A percentile compares a stretch with the other conserved stretches of the same genome.
Evolutionary conservation across 2,113 vertebrate genomes (phyloP).

Genomic region (rabbit (Oryctolagus cuniculus)): mOryCun1.1 NC_091440.1:95710001-95710500

Average conservation of each 20-base stretch:
- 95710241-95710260: neutral
- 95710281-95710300: neutral
- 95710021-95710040: neutral
- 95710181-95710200: neutral
- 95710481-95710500: neutral
- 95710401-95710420: neutral
- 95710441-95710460: neutral
- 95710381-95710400: neutral
- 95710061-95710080: slow-evolving; percentile 37
- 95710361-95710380: neutral
- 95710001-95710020: neutral
- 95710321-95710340: neutral
- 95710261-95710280: neutral
- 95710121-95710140: neutral
- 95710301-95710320: neutral
- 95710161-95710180: neutral
- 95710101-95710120: neutral
- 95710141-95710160: neutral
- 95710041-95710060: slow-evolving; percentile 32
- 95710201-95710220: neutral
- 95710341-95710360: neutral
- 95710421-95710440: neutral
- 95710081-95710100: neutral
- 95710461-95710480: neutral
- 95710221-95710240: neutral